phyloP scores from a whole-genome alignment of 2,888 invertebrate species.

The Ernsta delagoae region DNA sequence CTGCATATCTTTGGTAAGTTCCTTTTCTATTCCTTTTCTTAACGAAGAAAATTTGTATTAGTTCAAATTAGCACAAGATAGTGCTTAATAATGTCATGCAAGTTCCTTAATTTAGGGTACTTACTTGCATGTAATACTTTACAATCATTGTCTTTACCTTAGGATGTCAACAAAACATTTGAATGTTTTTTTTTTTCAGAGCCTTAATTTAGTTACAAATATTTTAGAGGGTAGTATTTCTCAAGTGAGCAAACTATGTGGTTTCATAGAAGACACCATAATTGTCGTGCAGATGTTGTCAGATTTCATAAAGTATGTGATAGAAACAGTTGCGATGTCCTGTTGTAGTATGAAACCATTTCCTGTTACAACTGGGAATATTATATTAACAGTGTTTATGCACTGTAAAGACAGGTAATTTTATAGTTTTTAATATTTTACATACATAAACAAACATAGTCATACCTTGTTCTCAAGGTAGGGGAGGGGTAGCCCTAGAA shows the following conservation, averaged over 20 bases:
- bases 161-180: no score
- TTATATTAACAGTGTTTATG: constrained; percentile 69
- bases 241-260: constrained; percentile 48
- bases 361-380: constrained; percentile 60
- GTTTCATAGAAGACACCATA: constrained; percentile 59
- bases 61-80: no score
- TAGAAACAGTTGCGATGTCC: constrained; percentile 56
- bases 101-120: no score
- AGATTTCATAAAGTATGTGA: constrained; percentile 56
- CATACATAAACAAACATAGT: no score
- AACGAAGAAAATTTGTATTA: no score
- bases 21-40: no score
- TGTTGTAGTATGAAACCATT: constrained; percentile 58
- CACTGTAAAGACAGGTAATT: constrained; percentile 80
- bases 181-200: constrained; percentile 55
- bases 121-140: no score
- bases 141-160: no score
- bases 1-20: constrained; percentile 63
- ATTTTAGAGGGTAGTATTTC: constrained; percentile 50
- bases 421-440: not conserved
- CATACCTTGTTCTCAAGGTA: no score
- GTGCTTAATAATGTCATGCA: no score
- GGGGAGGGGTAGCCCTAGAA: no score
- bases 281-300: constrained; percentile 60
- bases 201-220: constrained; percentile 52